Evolutionary conservation across 2,797 vertebrate species (phyloP), one percentile per base, ranked within the genome.

Genomic region (Pseudomugil tenellus): DNA sequence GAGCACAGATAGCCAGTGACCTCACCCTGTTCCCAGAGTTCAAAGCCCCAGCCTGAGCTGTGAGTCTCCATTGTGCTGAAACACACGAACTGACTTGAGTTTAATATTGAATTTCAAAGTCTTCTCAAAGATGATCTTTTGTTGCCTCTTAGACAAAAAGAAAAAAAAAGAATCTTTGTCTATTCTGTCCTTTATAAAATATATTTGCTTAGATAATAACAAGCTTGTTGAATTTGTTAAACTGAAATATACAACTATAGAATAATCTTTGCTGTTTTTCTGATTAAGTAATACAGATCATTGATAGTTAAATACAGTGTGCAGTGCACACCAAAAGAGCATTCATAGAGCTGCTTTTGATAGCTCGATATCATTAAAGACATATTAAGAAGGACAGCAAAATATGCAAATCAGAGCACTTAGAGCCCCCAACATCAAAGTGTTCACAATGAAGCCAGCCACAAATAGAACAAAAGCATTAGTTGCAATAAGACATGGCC

Each of bases 391-490:
- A 72, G 65, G 60, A 92, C 79, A 85, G 74, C 67, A 68, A 62
- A 80, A 90, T 91, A 94, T 94, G 93, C 89, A 94, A 94, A 95
- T 93, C 60, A 77, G 79, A 74, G 72, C 80, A 89, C 89, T 92
- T 92, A 87, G 58, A 89, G 89, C 87, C 85, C 83, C 73, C 74
- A 64, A 94, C 93, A 92, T 94, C 94, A 95, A 95, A 95, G 94
- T 86, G 71, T 84, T 67, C 87, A 87, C 91, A 92, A 91, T 88
- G 85, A 88, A 91, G 89, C 89, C 88, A 86, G 92, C 87, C 90
- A 82, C 92, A 92, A 94, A 94, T 93, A 92, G 93, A 94, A 94
- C 93, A 94, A 93, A 95, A 93, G 92, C 92, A 90, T 91, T 92
- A 81, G 90, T 89, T 80, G 91, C 90, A 93, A 92, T 92, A 92